Percentiles rank a stretch among this genome's conserved stretches.
These are phyloP conservation scores for Euzetes globulus DNA, from an alignment of 2,888 invertebrate genomes.

Conservation along the genomic window DNA sequence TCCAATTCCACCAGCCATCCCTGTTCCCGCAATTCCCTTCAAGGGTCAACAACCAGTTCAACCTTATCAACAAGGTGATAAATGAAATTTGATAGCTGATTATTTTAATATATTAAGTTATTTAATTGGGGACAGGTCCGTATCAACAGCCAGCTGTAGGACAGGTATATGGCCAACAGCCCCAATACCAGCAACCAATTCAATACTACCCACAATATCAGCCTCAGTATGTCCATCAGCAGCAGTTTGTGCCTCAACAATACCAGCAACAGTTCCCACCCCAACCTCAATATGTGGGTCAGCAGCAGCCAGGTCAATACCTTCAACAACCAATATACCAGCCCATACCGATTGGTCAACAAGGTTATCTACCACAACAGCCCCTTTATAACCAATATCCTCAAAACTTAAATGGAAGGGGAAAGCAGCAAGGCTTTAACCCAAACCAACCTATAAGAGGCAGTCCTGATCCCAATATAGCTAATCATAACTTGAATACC, in stretches of 20 bases:
- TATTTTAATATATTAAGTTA: too few species aligned
- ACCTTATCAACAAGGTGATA: conserved; percentile 8
- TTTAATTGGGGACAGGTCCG: too few species aligned
- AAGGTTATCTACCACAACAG: not conserved
- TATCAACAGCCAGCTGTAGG: not conserved
- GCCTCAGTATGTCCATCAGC: not conserved
- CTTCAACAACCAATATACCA: not conserved
- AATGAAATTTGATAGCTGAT: not conserved
- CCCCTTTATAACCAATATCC: too few species aligned
- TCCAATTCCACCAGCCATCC: not conserved
- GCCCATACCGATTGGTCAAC: not conserved
- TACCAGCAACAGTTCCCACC: not conserved
- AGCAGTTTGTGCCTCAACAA: not conserved
- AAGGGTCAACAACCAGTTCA: not conserved
- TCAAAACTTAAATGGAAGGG: too few species aligned
- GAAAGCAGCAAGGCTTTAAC: too few species aligned
- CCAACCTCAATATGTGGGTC: not conserved
- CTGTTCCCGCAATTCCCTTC: not conserved
- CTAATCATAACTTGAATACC: conserved; percentile 3
- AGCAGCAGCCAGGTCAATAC: conserved; percentile 2
- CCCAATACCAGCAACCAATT: not conserved
- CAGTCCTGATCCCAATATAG: not conserved
- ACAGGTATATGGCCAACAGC: not conserved
- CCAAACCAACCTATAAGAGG: too few species aligned
- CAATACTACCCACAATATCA: conserved; percentile 16